These are phyloP conservation scores for Oryctes rhinoceros DNA, from an alignment of 1,140 invertebrate genomes.

Conservation along the genomic window DNA sequence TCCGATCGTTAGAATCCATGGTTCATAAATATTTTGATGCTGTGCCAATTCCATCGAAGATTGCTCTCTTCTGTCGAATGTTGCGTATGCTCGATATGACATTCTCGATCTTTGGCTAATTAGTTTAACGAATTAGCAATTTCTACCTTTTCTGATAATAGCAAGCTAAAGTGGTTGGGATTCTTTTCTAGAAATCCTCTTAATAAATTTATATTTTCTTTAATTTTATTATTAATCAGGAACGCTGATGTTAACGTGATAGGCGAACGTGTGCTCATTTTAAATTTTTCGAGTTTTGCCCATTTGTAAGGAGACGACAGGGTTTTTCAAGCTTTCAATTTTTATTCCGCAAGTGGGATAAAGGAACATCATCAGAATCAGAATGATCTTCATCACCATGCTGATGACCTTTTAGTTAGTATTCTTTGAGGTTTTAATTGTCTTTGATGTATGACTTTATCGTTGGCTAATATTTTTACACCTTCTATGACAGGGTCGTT, in stretches of 20 bases:
- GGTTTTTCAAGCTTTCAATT: not conserved
- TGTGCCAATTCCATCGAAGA: not conserved
- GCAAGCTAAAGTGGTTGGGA: not conserved
- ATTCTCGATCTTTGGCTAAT: conserved; percentile 40
- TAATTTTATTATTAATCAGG: too few relatives aligned
- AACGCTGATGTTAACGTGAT: conserved; percentile 13
- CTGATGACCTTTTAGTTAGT: not conserved
- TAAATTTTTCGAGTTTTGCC: not conserved
- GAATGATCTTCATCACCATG: not conserved
- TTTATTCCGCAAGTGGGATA: not conserved
- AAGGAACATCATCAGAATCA: not conserved
- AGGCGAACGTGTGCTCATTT: not conserved
- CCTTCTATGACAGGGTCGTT: not conserved
- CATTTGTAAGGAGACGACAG: not conserved
- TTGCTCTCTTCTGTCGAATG: conserved; percentile 39
- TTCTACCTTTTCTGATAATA: not conserved
- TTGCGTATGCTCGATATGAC: not conserved
- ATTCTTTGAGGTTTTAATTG: not conserved
- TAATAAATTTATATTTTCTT: too few relatives aligned
- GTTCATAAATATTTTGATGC: conserved; percentile 43
- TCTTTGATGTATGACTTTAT: not conserved
- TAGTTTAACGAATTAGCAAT: not conserved
- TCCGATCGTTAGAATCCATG: conserved; percentile 40
- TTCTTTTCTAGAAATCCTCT: not conserved
- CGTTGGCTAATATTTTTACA: not conserved